Evolutionary conservation across 2,888 invertebrate species (phyloP).

Genomic region (Nudaria mundana): DNA sequence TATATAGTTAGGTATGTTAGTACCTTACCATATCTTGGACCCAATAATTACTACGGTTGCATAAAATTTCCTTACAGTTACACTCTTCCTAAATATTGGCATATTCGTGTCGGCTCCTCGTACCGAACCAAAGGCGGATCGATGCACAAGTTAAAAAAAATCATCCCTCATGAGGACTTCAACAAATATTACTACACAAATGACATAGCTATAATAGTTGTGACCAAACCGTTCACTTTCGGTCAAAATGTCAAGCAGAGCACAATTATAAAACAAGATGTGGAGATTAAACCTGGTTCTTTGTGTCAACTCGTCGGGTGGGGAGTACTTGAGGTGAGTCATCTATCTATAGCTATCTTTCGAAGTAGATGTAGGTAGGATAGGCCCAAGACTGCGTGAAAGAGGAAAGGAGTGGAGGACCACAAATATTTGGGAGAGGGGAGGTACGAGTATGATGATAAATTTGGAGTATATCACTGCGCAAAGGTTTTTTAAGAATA

Average conservation of each 20-base stretch:
- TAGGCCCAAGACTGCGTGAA: too few relatives aligned
- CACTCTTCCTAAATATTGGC: constrained; percentile 60
- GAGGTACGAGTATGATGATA: too few relatives aligned
- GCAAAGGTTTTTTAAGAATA: too few relatives aligned
- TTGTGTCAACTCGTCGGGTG: constrained; percentile 62
- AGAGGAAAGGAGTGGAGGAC: too few relatives aligned
- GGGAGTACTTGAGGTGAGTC: constrained; percentile 62
- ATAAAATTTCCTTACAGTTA: too few relatives aligned
- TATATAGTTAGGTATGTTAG: too few relatives aligned
- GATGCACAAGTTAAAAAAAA: constrained; percentile 55
- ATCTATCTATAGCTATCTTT: too few relatives aligned
- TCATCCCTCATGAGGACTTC: constrained; percentile 56
- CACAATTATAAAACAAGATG: constrained; percentile 57
- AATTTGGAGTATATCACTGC: too few relatives aligned
- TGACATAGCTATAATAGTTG: constrained; percentile 60
- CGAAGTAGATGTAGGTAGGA: too few relatives aligned
- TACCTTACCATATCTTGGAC: too few relatives aligned
- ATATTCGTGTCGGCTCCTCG: constrained; percentile 63
- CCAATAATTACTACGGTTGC: too few relatives aligned
- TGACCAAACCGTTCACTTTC: constrained; percentile 47
- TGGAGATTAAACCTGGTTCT: constrained; percentile 53
- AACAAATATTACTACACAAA: constrained; percentile 60
- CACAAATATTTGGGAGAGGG: too few relatives aligned
- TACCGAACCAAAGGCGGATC: constrained; percentile 58
- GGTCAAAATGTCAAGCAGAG: constrained; percentile 56